These are phyloP conservation scores for Spea multiplicata DNA, from an alignment of 2,113 vertebrate genomes.

Conservation along the genomic window DNA sequence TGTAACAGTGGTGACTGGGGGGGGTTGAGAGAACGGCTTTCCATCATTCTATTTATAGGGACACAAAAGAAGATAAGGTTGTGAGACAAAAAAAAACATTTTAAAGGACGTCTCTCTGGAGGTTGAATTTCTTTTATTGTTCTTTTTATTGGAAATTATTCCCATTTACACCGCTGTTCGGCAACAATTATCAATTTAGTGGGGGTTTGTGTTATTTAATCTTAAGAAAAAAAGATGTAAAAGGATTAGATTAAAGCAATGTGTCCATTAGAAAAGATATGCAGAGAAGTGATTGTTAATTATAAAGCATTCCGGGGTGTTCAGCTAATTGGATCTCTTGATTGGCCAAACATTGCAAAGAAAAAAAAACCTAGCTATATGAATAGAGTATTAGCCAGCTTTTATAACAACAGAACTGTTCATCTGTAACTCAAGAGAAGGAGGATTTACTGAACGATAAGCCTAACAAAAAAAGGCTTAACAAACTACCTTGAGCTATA, in stretches of 20 bases:
- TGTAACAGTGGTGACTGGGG: constrained; percentile 41
- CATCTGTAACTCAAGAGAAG: constrained; percentile 28
- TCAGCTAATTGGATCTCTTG: constrained; percentile 47
- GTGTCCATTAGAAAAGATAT: constrained; percentile 44
- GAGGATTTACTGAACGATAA: constrained; percentile 41
- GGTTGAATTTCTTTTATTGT: constrained; percentile 26
- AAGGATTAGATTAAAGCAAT: constrained; percentile 45
- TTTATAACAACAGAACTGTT: constrained; percentile 50
- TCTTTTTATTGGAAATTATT: constrained; percentile 18
- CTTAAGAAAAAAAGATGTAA: constrained; percentile 40
- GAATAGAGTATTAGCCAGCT: constrained; percentile 39
- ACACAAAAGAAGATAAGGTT: constrained; percentile 46
- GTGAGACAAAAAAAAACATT: constrained; percentile 45
- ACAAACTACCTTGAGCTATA: constrained; percentile 40
- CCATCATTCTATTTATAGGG: constrained; percentile 47
- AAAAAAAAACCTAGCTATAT: constrained; percentile 22
- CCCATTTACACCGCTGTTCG: not conserved
- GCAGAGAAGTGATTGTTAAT: constrained; percentile 41
- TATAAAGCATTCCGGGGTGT: constrained; percentile 42
- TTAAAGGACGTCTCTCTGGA: constrained; percentile 45
- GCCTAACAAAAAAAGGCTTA: constrained; percentile 41
- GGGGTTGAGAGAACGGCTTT: constrained; percentile 46
- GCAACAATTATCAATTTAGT: not conserved
- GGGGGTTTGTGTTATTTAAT: constrained; percentile 17
- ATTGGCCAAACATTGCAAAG: constrained; percentile 43